phyloP scores from a whole-genome alignment of 2,888 invertebrate species.

The Synergus itoensis region DNA sequence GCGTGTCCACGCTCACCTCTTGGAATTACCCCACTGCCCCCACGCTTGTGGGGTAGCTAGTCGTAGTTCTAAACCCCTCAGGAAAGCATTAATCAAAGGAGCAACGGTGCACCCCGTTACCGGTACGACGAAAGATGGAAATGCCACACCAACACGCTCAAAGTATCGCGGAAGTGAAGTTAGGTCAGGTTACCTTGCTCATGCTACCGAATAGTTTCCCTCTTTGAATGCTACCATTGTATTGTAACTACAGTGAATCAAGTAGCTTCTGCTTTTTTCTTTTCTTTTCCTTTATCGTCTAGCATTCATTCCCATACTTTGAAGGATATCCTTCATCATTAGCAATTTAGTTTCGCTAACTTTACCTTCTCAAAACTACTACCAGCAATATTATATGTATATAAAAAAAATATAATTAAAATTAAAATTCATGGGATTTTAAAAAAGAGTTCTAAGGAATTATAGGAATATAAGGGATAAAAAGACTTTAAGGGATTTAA shows the following conservation, averaged over 20 bases:
- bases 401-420: too few relatives aligned
- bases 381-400: too few relatives aligned
- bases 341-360: too few relatives aligned
- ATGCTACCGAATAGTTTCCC: constrained; percentile 47
- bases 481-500: too few relatives aligned
- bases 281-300: not conserved
- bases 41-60: constrained; percentile 34
- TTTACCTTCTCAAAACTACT: too few relatives aligned
- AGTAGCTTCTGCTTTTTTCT: not conserved
- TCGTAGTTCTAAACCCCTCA: constrained; percentile 59
- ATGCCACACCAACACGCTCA: constrained; percentile 52
- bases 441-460: too few relatives aligned
- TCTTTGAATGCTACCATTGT: constrained; percentile 19
- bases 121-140: constrained; percentile 65
- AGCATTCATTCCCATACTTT: not conserved
- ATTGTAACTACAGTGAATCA: not conserved
- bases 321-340: not conserved
- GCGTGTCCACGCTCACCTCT: constrained; percentile 67
- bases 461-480: too few relatives aligned
- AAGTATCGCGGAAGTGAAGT: constrained; percentile 56
- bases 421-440: too few relatives aligned
- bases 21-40: constrained; percentile 58
- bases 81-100: constrained; percentile 73
- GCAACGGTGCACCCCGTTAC: constrained; percentile 64
- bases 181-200: constrained; percentile 48